A percentile compares a stretch with the other conserved stretches of the same genome.
These are phyloP conservation scores for Arremon brunneinucha DNA, from an alignment of 2,797 vertebrate species.

Conservation along the genomic window DNA sequence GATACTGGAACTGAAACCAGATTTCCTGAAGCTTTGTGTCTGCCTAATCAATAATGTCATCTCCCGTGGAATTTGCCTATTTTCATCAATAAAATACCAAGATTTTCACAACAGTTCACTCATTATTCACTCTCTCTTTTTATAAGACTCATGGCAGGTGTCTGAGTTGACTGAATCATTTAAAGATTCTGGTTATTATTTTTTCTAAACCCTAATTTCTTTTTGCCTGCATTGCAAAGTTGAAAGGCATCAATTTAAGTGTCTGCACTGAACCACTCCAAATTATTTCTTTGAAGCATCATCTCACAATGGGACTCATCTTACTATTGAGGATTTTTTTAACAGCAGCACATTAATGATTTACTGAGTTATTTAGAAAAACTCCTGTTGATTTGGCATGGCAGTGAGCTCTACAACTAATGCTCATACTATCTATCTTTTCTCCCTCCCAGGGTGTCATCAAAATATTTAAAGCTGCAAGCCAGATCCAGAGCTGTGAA, in stretches of 20 bases:
- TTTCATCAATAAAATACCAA: neutral
- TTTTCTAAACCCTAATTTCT: neutral
- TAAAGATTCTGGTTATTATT: neutral
- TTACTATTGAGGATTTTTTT: neutral
- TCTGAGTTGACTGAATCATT: neutral
- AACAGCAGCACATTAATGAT: neutral
- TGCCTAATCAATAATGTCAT: neutral
- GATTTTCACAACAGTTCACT: neutral
- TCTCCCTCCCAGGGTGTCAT: neutral
- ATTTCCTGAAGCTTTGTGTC: neutral
- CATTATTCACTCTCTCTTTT: neutral
- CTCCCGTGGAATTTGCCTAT: neutral
- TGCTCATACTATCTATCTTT: neutral
- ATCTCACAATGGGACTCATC: neutral
- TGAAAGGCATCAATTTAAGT: neutral
- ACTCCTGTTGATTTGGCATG: neutral
- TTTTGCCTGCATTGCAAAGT: neutral
- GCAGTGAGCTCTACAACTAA: neutral
- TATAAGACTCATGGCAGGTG: neutral
- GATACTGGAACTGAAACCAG: neutral
- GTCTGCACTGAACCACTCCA: neutral
- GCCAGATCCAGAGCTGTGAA: neutral
- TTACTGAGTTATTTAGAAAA: neutral
- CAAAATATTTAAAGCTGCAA: neutral
- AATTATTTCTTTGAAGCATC: slow-evolving; percentile 3